Conservation (phyloP, 92 coral and sea anemone species). For the Epizoanthus ramosus region DNA sequence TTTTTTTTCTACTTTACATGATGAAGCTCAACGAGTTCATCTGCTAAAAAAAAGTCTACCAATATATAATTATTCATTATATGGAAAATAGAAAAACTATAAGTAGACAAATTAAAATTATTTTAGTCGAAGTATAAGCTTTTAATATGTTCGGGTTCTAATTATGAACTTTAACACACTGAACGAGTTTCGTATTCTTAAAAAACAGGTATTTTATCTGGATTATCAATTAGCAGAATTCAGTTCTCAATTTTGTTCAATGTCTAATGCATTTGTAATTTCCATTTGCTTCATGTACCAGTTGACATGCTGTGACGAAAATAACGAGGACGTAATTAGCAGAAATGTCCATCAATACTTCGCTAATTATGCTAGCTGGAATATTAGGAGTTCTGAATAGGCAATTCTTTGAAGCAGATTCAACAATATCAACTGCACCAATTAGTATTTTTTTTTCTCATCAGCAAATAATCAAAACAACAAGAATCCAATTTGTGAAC, state of each 20-base stretch:
- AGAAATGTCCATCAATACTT: neutral
- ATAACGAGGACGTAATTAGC: neutral
- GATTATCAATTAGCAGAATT: neutral
- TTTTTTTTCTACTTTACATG: too few relatives aligned
- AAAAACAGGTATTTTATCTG: too few relatives aligned
- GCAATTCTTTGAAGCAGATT: neutral
- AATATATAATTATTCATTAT: too few relatives aligned
- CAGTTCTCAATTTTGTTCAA: neutral
- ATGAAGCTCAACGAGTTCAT: too few relatives aligned
- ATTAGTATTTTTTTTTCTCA: constrained; percentile 18
- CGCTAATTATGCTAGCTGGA: constrained; percentile 22
- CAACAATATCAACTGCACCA: constrained; percentile 9
- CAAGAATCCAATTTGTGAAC: constrained; percentile 11
- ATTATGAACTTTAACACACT: too few relatives aligned
- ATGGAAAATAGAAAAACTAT: too few relatives aligned
- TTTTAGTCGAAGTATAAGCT: too few relatives aligned
- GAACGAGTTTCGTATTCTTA: too few relatives aligned
- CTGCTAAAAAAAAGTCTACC: too few relatives aligned
- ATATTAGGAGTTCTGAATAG: neutral
- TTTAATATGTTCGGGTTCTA: too few relatives aligned
- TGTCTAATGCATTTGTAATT: neutral
- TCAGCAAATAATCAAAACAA: constrained; percentile 17
- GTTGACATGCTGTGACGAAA: constrained; percentile 28
- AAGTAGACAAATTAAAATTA: too few relatives aligned
- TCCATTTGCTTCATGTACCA: neutral